Base-by-base conservation (phyloP, 2,797 vertebrate genomes). In the Neosilurus hyrtlii region DNA sequence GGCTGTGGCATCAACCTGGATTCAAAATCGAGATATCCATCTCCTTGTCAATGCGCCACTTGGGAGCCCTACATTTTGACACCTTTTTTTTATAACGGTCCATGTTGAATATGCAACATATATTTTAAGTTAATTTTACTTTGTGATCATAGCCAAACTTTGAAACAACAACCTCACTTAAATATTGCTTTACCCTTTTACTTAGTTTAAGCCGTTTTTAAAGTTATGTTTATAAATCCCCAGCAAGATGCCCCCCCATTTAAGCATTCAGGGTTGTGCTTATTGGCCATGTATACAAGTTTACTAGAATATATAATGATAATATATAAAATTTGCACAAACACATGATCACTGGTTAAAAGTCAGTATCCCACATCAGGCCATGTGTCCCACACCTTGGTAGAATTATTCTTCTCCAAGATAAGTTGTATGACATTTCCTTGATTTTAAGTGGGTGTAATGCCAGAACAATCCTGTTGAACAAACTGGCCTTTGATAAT, bases 401-500 rank as follows among this genome's bases (percentile, higher is more conserved):
- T 43, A 24, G 15, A 73, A 10, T 16, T 73, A n/a, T 51, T 68
- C n/a, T 8, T 8, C 15, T 70, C 4, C 35, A 66, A 37, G 3
- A 65, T 56, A 37, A 18, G 65, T 61, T 54, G 74, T n/a, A 57
- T 61, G 54, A 54, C 9, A 35, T 6, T 67, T 56, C n/a, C n/a
- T 49, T 61, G 15, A n/a, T 70, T 35, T 76, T 15, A 61, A n/a
- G 12, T 35, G 18, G 72, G 57, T 74, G 56, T 20, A 56, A 74
- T 52, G 62, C 15, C 51, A 83, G 20, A 9, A 0, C 14, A 52
- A 26, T 56, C 6, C 26, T 43, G 14, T 57, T 80, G 51, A 80
- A 66, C 43, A 20, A 57, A 80, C 14, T 62, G 43, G 10, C 18
- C 56, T 81, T 78, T 82, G 70, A 70, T 5, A 82, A 30, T 67